A percentile compares a stretch with the other conserved stretches of the same genome.
Evolutionary conservation across 2,797 vertebrate species (phyloP).

Genomic region (Threskiornis aethiopicus): DNA sequence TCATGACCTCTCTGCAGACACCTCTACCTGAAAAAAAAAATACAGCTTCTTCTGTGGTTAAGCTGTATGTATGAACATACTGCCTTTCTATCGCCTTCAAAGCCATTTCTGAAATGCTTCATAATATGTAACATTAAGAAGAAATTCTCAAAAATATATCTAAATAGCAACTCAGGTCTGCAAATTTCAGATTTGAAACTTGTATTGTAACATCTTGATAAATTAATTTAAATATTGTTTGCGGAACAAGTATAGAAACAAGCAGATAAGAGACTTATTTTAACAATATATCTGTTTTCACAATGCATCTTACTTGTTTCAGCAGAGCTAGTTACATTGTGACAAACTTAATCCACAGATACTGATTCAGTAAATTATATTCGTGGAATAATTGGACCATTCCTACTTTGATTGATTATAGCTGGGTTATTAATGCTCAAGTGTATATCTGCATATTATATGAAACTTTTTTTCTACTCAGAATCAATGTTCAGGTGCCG

Average conservation of each 20-base stretch:
- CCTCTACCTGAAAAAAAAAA: not conserved
- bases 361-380: not conserved
- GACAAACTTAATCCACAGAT: not conserved
- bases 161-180: not conserved
- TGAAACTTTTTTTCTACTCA: not conserved
- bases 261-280: not conserved
- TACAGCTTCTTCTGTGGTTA: not conserved
- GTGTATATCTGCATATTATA: not conserved
- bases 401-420: not conserved
- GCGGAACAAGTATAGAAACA: not conserved
- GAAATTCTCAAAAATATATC: not conserved
- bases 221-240: not conserved
- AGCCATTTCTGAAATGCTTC: not conserved
- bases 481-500: constrained; percentile 1
- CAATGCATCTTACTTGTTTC: not conserved
- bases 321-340: not conserved
- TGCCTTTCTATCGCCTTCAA: not conserved
- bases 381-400: not conserved
- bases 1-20: not conserved
- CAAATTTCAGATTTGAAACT: not conserved
- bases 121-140: not conserved
- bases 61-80: not conserved
- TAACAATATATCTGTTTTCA: not conserved
- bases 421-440: not conserved
- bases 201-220: not conserved